Conservation (phyloP, 2,797 vertebrate species). For the Glyptemys insculpta region DNA sequence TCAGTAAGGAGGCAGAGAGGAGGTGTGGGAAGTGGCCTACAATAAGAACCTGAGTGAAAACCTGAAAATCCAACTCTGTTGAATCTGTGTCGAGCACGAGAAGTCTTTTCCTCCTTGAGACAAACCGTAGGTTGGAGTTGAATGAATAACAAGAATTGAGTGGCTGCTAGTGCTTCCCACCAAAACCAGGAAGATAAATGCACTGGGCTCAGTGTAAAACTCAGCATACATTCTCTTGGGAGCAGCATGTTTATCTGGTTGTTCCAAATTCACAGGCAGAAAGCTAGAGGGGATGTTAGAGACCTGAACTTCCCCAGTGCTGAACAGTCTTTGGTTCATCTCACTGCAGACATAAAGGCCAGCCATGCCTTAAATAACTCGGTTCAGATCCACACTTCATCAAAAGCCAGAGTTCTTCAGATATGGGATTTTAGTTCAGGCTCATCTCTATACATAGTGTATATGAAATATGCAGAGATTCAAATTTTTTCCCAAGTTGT, state of each 20-base stretch:
- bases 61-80: constrained; percentile 23
- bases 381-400: background rate
- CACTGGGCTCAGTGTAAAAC: background rate
- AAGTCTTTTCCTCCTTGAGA: background rate
- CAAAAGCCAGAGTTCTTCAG: background rate
- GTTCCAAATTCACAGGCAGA: background rate
- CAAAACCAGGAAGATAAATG: constrained; percentile 34
- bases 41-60: background rate
- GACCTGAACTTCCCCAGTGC: background rate
- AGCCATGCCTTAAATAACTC: background rate
- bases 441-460: background rate
- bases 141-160: background rate
- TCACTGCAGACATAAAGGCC: background rate
- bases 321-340: background rate
- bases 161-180: background rate
- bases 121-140: background rate
- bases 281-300: background rate
- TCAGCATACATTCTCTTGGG: background rate
- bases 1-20: background rate
- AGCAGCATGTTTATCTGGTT: background rate
- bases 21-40: background rate
- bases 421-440: background rate
- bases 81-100: constrained; percentile 15
- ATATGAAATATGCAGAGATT: background rate
- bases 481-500: constrained; percentile 14